phyloP scores from a whole-genome alignment of 2,797 vertebrate species.

The Microchirus variegatus region DNA sequence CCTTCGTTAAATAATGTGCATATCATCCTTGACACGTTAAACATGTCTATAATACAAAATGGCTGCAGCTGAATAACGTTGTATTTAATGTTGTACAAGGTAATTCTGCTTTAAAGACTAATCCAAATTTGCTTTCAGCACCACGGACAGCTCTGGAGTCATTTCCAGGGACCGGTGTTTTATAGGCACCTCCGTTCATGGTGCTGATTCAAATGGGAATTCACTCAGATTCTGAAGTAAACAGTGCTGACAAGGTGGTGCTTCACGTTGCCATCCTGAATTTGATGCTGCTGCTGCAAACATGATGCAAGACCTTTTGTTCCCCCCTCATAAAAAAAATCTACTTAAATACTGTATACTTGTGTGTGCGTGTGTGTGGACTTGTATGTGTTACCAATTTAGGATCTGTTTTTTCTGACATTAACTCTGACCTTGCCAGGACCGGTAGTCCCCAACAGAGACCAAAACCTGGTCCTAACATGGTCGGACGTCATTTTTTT shows the following conservation, averaged over 20 bases:
- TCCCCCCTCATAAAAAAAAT: too few relatives aligned
- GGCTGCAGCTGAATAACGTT: background rate
- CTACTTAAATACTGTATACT: too few relatives aligned
- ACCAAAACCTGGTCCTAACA: too few relatives aligned
- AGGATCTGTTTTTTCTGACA: too few relatives aligned
- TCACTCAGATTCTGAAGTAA: background rate
- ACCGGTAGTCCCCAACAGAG: too few relatives aligned
- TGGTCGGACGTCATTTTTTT: too few relatives aligned
- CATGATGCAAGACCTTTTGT: constrained; percentile 1
- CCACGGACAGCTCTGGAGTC: constrained; percentile 24
- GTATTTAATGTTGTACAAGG: background rate
- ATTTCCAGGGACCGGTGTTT: background rate
- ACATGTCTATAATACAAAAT: background rate
- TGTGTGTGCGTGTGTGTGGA: too few relatives aligned
- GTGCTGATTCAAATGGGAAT: constrained; percentile 30
- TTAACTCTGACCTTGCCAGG: too few relatives aligned
- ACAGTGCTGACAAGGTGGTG: background rate
- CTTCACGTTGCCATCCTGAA: background rate
- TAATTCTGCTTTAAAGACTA: too few relatives aligned
- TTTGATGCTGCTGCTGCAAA: constrained; percentile 13
- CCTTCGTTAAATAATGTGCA: background rate
- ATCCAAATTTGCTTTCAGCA: constrained; percentile 15
- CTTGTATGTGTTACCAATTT: too few relatives aligned
- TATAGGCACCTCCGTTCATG: constrained; percentile 29
- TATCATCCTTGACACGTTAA: background rate